Evolutionary conservation across 2,113 vertebrate genomes (phyloP).

Genomic region (Microcebus griseorufus): DNA sequence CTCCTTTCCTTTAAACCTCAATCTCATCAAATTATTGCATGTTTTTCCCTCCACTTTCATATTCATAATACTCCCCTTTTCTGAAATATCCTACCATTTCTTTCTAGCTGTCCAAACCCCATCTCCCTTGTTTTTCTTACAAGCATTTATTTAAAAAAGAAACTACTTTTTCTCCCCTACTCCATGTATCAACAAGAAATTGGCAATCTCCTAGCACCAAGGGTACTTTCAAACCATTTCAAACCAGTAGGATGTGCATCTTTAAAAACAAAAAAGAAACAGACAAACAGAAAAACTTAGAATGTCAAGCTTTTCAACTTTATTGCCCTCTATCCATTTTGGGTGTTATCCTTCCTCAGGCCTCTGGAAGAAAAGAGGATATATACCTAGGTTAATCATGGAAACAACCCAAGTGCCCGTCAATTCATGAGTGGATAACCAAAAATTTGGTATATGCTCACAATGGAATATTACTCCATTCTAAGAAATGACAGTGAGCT

Average conservation of each 20-base stretch:
- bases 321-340: background rate
- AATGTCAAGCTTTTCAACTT: background rate
- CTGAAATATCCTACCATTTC: background rate
- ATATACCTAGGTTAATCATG: too few relatives aligned
- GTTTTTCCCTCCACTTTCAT: background rate
- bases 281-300: background rate
- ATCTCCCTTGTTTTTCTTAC: background rate
- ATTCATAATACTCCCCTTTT: background rate
- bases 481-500: too few relatives aligned
- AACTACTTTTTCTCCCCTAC: background rate
- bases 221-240: background rate
- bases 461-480: too few relatives aligned
- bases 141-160: background rate
- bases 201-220: background rate
- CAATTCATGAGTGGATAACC: too few relatives aligned
- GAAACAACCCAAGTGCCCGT: too few relatives aligned
- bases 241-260: background rate
- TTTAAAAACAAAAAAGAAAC: background rate
- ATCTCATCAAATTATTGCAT: background rate
- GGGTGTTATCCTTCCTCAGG: background rate
- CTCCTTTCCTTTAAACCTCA: background rate
- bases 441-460: too few relatives aligned
- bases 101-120: background rate
- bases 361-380: background rate
- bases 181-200: background rate